Percentiles rank a stretch among this genome's conserved stretches.
Evolutionary conservation across 1,140 invertebrate genomes (phyloP).

Genomic region (Eriosoma lanigerum): DNA sequence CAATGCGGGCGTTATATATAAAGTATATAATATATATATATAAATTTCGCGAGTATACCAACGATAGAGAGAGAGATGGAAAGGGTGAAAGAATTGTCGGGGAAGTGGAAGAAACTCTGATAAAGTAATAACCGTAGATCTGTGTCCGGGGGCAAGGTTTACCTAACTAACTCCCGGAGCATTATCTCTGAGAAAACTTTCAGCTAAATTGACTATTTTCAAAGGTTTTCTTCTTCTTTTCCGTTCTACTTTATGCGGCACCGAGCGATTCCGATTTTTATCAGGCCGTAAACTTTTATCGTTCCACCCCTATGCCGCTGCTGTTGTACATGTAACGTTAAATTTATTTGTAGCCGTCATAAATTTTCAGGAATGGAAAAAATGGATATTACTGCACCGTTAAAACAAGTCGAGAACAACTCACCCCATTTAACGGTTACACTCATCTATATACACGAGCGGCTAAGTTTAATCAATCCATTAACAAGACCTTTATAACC

Average conservation of each 20-base stretch:
- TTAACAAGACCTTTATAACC: conserved; percentile 23
- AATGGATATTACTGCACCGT: conserved; percentile 48
- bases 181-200: conserved; percentile 50
- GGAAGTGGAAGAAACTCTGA: conserved; percentile 28
- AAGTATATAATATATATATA: not conserved
- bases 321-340: not conserved
- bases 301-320: not conserved
- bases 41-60: conserved; percentile 12
- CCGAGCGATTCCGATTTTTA: conserved; percentile 50
- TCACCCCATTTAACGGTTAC: conserved; percentile 31
- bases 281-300: conserved; percentile 52
- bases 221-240: conserved; percentile 44
- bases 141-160: conserved; percentile 49
- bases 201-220: conserved; percentile 51
- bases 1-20: conserved; percentile 45
- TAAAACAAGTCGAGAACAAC: conserved; percentile 41
- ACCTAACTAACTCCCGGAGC: conserved; percentile 49
- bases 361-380: conserved; percentile 26
- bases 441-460: not conserved
- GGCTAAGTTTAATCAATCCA: conserved; percentile 23
- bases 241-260: conserved; percentile 49
- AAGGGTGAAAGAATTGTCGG: conserved; percentile 9
- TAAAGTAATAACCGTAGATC: conserved; percentile 51
- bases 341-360: conserved; percentile 35
- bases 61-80: not conserved